phyloP scores from a whole-genome alignment of 2,888 invertebrate species.

The Uropetala carovei region DNA sequence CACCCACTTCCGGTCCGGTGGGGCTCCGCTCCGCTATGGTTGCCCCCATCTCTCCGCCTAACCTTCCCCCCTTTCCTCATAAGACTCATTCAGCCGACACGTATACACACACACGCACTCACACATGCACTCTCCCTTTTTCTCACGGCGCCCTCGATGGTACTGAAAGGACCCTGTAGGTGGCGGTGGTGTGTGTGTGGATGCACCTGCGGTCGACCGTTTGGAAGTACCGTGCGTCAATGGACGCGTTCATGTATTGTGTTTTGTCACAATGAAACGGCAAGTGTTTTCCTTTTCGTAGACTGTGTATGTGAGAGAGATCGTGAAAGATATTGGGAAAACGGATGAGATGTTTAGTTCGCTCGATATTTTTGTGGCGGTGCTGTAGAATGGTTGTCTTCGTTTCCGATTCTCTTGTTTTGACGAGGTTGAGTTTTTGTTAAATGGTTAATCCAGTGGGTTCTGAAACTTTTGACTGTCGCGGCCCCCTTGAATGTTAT shows the following conservation, averaged over 20 bases:
- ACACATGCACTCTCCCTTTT: not conserved
- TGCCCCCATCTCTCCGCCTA: not conserved
- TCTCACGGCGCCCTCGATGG: constrained; percentile 5
- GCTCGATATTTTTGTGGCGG: too few species aligned
- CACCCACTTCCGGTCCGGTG: constrained; percentile 15
- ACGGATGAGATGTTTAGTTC: too few species aligned
- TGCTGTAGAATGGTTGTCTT: too few species aligned
- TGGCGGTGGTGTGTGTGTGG: not conserved
- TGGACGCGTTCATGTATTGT: not conserved
- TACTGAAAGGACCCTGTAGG: not conserved
- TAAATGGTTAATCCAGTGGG: too few species aligned
- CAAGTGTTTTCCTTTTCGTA: too few species aligned
- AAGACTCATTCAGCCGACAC: not conserved
- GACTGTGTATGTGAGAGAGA: too few species aligned
- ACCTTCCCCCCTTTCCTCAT: not conserved
- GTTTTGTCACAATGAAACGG: not conserved
- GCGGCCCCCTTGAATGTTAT: too few species aligned
- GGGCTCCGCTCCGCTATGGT: not conserved
- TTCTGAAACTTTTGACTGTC: too few species aligned
- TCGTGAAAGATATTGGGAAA: too few species aligned
- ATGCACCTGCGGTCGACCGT: not conserved
- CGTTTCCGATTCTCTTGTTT: too few species aligned
- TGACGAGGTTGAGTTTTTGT: too few species aligned
- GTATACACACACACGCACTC: not conserved
- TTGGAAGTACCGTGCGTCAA: not conserved